Evolutionary conservation across 2,888 invertebrate species (phyloP).

Genomic region (Schizotus pectinicornis): DNA sequence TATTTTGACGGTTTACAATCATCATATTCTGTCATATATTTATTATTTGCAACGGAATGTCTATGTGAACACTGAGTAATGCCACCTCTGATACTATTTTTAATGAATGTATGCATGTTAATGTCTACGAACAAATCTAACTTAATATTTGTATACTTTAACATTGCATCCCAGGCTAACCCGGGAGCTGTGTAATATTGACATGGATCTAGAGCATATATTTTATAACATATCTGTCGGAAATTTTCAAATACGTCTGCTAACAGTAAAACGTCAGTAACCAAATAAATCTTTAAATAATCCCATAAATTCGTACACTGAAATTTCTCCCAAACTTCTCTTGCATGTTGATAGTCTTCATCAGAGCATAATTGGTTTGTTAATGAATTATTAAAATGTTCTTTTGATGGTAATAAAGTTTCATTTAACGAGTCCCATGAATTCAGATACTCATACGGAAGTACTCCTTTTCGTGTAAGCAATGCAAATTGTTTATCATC

Average conservation of each 20-base stretch:
- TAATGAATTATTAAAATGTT: slow-evolving; percentile 18
- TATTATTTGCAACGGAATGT: slow-evolving; percentile 44
- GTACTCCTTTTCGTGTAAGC: slow-evolving; percentile 43
- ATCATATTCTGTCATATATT: slow-evolving; percentile 33
- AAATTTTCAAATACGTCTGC: slow-evolving; percentile 48
- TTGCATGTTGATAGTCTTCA: slow-evolving; percentile 38
- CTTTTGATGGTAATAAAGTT: slow-evolving; percentile 21
- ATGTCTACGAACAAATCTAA: slow-evolving; percentile 43
- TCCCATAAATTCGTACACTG: slow-evolving; percentile 35
- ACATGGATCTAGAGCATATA: slow-evolving; percentile 42
- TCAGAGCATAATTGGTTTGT: slow-evolving; percentile 29
- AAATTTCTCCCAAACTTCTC: slow-evolving; percentile 39
- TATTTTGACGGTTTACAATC: slow-evolving; percentile 23
- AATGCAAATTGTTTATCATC: slow-evolving; percentile 28
- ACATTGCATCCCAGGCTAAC: slow-evolving; percentile 45
- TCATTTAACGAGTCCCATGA: slow-evolving; percentile 32
- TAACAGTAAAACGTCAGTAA: slow-evolving; percentile 42
- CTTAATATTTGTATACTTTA: slow-evolving; percentile 41
- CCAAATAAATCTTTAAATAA: slow-evolving; percentile 42
- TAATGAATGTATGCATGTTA: slow-evolving; percentile 40
- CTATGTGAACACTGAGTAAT: slow-evolving; percentile 43
- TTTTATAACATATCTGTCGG: slow-evolving; percentile 32
- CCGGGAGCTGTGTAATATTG: slow-evolving; percentile 46
- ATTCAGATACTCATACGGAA: slow-evolving; percentile 47
- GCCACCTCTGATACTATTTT: slow-evolving; percentile 43